Evolutionary conservation across 2,888 invertebrate species (phyloP).

Genomic region (Oligia strigilis): DNA sequence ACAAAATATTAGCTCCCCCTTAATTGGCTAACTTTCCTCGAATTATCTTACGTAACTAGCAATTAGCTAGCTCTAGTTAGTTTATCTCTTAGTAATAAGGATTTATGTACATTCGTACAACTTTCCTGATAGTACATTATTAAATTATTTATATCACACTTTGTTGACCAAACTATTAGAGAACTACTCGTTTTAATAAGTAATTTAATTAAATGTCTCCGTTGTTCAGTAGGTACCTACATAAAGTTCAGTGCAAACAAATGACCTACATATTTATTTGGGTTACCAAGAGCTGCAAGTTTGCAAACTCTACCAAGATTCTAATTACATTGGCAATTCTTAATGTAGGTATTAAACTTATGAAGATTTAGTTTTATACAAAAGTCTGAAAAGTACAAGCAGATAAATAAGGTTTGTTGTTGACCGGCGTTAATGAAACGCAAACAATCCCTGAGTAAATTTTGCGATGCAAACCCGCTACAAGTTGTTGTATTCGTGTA

Average conservation of each 20-base stretch:
- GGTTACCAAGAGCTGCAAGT: constrained; percentile 42
- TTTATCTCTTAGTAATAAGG: constrained; percentile 68
- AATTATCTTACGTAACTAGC: constrained; percentile 75
- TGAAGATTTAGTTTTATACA: constrained; percentile 65
- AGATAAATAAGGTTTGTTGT: constrained; percentile 84
- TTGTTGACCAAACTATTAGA: constrained; percentile 18
- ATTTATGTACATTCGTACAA: constrained; percentile 60
- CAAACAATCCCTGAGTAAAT: constrained; percentile 82
- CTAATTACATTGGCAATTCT: constrained; percentile 53
- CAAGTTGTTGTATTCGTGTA: constrained; percentile 66
- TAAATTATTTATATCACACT: constrained; percentile 38
- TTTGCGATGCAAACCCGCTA: constrained; percentile 76
- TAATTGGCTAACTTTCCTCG: constrained; percentile 78
- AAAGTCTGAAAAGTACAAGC: constrained; percentile 73
- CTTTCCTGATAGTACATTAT: constrained; percentile 37
- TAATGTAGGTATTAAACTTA: constrained; percentile 56
- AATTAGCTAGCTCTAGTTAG: constrained; percentile 71
- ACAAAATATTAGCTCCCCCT: constrained; percentile 77
- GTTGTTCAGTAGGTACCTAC: constrained; percentile 7
- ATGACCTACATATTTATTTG: constrained; percentile 57
- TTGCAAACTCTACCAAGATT: constrained; percentile 46
- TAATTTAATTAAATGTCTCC: constrained; percentile 51
- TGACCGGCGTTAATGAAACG: constrained; percentile 86
- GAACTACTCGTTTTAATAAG: constrained; percentile 27
- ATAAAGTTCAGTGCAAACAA: constrained; percentile 54